Conservation (phyloP, 1,140 invertebrate species). For the Diachasmimorpha longicaudata region DNA sequence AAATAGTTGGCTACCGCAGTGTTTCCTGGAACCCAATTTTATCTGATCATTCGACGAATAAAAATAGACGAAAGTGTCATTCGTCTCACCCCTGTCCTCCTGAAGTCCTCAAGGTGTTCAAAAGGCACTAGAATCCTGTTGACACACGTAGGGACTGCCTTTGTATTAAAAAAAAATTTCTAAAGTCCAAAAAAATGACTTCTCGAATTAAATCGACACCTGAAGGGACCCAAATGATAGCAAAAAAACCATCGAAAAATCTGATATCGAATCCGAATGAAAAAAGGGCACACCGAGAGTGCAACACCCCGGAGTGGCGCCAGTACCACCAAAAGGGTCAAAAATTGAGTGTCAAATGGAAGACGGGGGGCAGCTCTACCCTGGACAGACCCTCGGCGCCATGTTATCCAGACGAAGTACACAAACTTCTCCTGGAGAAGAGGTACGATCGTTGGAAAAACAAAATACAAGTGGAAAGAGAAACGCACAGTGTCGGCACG, state of each 20-base stretch:
- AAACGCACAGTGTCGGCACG: constrained; percentile 35
- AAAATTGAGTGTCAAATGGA: neutral
- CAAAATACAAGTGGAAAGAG: constrained; percentile 26
- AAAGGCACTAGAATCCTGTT: neutral
- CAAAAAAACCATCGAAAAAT: neutral
- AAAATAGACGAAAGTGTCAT: constrained; percentile 28
- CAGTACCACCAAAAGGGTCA: neutral
- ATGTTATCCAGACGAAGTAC: constrained; percentile 17
- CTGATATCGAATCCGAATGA: neutral
- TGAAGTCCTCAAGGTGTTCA: neutral
- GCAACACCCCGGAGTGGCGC: too few species aligned
- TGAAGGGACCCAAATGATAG: too few species aligned
- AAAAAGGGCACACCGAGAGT: too few species aligned
- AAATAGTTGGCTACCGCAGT: constrained; percentile 40
- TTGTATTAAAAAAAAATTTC: neutral
- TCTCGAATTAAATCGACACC: too few species aligned
- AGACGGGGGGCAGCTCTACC: constrained; percentile 3
- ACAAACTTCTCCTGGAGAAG: neutral
- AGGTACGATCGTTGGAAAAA: constrained; percentile 22
- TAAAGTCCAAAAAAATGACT: too few species aligned
- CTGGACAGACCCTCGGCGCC: constrained; percentile 16
- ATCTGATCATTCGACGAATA: constrained; percentile 45
- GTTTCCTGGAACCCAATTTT: constrained; percentile 29
- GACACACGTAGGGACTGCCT: too few species aligned
- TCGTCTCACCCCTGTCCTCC: neutral